phyloP scores from a whole-genome alignment of 2,113 vertebrate genomes.

The Entomyzon cyanotis region DNA sequence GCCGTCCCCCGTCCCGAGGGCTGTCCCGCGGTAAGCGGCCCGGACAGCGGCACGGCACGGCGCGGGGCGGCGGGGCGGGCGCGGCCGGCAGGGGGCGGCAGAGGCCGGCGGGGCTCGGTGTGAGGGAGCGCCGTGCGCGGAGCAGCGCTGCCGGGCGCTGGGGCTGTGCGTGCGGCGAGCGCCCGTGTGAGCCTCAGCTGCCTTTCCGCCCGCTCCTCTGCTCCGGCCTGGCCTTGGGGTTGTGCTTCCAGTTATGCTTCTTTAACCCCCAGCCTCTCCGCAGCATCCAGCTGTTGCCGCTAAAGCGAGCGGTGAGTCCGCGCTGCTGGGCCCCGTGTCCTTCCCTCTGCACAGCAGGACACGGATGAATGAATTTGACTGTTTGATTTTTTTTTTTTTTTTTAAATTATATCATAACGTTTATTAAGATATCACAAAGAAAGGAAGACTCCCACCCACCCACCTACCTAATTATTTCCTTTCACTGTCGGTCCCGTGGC shows the following conservation, averaged over 20 bases:
- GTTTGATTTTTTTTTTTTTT: not conserved
- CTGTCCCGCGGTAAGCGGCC: no score
- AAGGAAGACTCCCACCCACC: fast-evolving
- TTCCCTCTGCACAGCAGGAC: not conserved
- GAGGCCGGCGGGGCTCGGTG: not conserved
- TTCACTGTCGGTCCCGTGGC: not conserved
- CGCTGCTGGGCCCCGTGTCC: not conserved
- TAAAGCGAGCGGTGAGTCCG: not conserved
- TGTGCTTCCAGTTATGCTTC: fast-evolving
- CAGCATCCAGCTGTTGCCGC: not conserved
- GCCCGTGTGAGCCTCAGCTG: not conserved
- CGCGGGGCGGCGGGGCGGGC: no score
- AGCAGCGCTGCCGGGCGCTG: no score
- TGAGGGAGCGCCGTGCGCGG: not conserved
- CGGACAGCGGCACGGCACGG: no score
- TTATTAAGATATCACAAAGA: not conserved
- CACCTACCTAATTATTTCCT: not conserved
- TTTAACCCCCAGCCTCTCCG: not conserved
- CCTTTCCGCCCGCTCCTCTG: not conserved
- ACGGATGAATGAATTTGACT: no score
- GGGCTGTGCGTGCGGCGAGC: not conserved
- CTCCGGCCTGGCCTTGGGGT: not conserved
- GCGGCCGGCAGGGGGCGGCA: not conserved
- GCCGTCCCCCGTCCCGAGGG: not conserved
- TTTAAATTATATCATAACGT: not conserved